A percentile compares a stretch with the other conserved stretches of the same genome.
phyloP scores from a whole-genome alignment of 2,113 vertebrate species.

The Calonectris borealis region DNA sequence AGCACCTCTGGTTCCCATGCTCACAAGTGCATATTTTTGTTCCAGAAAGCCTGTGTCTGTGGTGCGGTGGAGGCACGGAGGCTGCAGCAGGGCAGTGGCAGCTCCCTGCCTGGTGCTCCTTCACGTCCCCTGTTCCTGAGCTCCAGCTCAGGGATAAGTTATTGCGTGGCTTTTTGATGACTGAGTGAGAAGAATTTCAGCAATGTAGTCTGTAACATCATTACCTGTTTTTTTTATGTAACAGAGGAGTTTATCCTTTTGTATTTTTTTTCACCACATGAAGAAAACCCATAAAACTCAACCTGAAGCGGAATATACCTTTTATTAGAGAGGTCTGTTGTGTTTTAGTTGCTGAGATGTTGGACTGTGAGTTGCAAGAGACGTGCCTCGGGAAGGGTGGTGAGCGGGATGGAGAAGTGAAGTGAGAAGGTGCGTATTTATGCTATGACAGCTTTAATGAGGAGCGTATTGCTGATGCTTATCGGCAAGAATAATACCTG shows the following conservation, averaged over 20 bases:
- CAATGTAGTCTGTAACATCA: not conserved
- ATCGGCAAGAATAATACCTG: not conserved
- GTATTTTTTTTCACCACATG: not conserved
- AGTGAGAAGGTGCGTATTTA: not conserved
- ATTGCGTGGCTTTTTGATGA: not conserved
- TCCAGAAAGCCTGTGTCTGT: not conserved
- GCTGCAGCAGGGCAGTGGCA: not conserved
- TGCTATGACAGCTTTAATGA: not conserved
- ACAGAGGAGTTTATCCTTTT: not conserved
- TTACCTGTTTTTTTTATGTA: not conserved
- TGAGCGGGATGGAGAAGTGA: not conserved
- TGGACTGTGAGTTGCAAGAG: not conserved
- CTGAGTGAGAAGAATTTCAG: conserved; percentile 1
- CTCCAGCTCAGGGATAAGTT: not conserved
- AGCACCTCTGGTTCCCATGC: not conserved
- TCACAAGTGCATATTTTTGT: accelerated
- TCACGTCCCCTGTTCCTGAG: not conserved
- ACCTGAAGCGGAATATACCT: not conserved
- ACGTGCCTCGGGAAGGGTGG: not conserved
- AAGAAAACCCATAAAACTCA: conserved; percentile 25
- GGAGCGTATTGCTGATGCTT: not conserved
- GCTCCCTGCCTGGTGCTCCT: accelerated
- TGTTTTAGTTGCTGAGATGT: not conserved
- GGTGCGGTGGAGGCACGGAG: accelerated
- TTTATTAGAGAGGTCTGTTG: conserved; percentile 36